A percentile compares a stretch with the other conserved stretches of the same genome.
phyloP scores from a whole-genome alignment of 2,797 vertebrate species.

The Miichthys miiuy region DNA sequence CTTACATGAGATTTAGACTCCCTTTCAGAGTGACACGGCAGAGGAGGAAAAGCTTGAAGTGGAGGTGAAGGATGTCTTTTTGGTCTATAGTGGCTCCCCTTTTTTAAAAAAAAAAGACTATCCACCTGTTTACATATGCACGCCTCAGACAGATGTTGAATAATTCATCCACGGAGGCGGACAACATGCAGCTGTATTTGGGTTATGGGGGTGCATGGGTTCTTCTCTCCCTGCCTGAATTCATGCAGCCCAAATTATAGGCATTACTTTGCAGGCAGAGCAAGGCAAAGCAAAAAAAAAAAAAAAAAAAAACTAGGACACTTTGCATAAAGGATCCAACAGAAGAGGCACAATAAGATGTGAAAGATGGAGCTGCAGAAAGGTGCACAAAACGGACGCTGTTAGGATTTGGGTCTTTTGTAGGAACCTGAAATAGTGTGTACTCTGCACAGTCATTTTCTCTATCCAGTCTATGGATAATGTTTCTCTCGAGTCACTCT shows the following conservation, averaged over 20 bases:
- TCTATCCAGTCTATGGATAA: not conserved
- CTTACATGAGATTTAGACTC: conserved; percentile 58
- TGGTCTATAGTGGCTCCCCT: conserved; percentile 51
- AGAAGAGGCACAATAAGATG: conserved; percentile 57
- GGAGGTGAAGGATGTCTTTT: conserved; percentile 63
- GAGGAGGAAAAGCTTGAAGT: conserved; percentile 29
- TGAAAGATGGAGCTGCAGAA: conserved; percentile 50
- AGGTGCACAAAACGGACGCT: conserved; percentile 14
- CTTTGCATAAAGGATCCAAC: conserved; percentile 72
- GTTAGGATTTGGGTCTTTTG: not conserved
- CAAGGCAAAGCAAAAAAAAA: conserved; percentile 30
- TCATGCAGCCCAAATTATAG: conserved; percentile 71
- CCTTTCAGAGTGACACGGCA: conserved; percentile 46
- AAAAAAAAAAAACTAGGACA: conserved; percentile 67
- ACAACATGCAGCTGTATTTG: conserved; percentile 83
- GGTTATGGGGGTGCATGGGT: conserved; percentile 75
- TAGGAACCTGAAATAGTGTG: not conserved
- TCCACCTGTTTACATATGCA: conserved; percentile 82
- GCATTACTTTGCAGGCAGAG: conserved; percentile 75
- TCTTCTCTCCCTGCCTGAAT: conserved; percentile 57
- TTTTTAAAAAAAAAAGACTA: conserved; percentile 44
- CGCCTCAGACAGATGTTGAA: conserved; percentile 83
- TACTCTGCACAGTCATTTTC: not conserved
- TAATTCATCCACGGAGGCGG: conserved; percentile 80
- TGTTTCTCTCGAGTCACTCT: not conserved